Evolutionary conservation across 2,113 vertebrate species (phyloP).

Genomic region (Coryphaenoides rupestris): DNA sequence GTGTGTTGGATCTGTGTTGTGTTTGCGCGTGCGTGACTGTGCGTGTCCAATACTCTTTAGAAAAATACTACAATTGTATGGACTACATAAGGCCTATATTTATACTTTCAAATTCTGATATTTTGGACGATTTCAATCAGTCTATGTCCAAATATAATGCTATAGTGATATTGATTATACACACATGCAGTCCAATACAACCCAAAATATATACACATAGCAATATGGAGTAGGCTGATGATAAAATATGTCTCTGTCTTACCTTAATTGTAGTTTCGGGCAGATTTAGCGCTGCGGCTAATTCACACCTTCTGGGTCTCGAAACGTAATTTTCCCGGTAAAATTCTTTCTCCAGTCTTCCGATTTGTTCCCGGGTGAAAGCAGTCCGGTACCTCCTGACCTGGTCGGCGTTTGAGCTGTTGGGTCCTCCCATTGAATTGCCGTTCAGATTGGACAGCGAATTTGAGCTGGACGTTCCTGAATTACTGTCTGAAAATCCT

Average conservation of each 20-base stretch:
- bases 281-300: conserved; percentile 93
- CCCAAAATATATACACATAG: no score
- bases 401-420: conserved; percentile 83
- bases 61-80: no score
- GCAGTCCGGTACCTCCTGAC: conserved; percentile 88
- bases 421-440: conserved; percentile 78
- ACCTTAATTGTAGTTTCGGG: conserved; percentile 99
- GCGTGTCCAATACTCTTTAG: no score
- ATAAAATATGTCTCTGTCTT: conserved; percentile 28
- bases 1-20: no score
- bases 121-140: no score
- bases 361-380: conserved; percentile 89
- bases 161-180: no score
- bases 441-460: conserved; percentile 80
- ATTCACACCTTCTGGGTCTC: conserved; percentile 91
- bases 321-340: conserved; percentile 94
- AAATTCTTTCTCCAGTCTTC: conserved; percentile 87
- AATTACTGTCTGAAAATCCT: conserved; percentile 88
- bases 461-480: conserved; percentile 76
- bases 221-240: conserved; percentile 2
- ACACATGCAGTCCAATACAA: no score
- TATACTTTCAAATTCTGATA: no score
- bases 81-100: no score
- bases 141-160: no score
- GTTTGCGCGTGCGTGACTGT: no score